Conservation (phyloP, 2,113 vertebrate genomes). For the Engystomops pustulosus region DNA sequence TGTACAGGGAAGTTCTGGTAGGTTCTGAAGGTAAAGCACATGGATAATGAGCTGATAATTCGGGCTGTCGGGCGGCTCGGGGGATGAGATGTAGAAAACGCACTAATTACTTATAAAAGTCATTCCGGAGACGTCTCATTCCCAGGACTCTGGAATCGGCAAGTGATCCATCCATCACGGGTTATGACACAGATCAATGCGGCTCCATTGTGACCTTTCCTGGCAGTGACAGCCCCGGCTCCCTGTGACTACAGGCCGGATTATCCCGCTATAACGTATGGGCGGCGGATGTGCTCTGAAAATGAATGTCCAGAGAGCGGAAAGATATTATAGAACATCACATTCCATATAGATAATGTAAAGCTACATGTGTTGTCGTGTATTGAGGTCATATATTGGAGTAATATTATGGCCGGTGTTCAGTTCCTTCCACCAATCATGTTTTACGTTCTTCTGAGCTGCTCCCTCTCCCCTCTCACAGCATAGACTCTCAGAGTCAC, state of each 20-base stretch:
- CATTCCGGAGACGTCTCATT: constrained; percentile 12
- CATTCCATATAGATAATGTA: not conserved
- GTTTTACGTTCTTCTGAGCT: not conserved
- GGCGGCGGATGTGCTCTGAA: not conserved
- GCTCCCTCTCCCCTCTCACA: not conserved
- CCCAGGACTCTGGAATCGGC: not conserved
- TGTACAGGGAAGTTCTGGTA: not conserved
- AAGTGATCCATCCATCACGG: constrained; percentile 35
- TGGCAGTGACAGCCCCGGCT: constrained; percentile 14
- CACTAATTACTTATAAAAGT: constrained; percentile 33
- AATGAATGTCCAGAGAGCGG: not conserved
- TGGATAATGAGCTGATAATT: constrained; percentile 22
- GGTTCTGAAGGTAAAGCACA: not conserved
- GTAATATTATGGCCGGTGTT: not conserved
- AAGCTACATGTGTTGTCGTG: too few species aligned
- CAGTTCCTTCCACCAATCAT: not conserved
- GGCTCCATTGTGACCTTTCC: constrained; percentile 39
- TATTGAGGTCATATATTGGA: too few species aligned
- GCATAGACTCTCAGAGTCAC: not conserved
- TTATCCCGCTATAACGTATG: constrained; percentile 4
- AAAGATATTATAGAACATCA: not conserved
- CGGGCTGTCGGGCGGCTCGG: not conserved
- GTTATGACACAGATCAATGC: constrained; percentile 47
- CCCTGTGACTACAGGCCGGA: not conserved
- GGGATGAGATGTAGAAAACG: constrained; percentile 3